Percentiles rank a stretch among this genome's conserved stretches.
phyloP scores from a whole-genome alignment of 2,113 vertebrate species.

The Furnarius figulus region DNA sequence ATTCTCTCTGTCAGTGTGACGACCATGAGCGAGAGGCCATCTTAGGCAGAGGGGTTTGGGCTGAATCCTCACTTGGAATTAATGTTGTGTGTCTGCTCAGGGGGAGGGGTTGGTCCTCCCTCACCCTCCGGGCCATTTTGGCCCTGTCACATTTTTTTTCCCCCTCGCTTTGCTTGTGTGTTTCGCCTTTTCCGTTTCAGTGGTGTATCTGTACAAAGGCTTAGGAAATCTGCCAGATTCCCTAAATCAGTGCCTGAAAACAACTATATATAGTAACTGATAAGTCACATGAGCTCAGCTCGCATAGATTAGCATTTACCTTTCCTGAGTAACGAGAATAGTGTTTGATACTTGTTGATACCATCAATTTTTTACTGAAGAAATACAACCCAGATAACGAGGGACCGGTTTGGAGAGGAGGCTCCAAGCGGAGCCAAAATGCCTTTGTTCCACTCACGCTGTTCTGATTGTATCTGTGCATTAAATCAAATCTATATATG shows the following conservation, averaged over 20 bases:
- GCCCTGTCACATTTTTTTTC: neutral
- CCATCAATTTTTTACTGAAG: neutral
- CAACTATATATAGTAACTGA: conserved; percentile 65
- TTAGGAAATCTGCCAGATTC: conserved; percentile 59
- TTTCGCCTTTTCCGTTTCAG: neutral
- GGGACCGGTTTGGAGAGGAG: neutral
- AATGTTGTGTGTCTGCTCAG: neutral
- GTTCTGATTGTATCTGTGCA: conserved; percentile 2
- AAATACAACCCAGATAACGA: neutral
- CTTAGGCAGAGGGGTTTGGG: conserved; percentile 25
- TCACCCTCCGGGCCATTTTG: neutral
- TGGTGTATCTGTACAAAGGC: conserved; percentile 33
- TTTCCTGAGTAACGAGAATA: neutral
- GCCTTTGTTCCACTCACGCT: neutral
- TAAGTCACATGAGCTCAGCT: conserved; percentile 47
- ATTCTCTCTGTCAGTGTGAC: neutral
- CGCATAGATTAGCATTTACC: conserved; percentile 47
- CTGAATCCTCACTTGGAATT: neutral
- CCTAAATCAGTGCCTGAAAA: conserved; percentile 60
- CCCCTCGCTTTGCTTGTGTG: neutral
- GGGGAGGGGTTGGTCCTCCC: neutral
- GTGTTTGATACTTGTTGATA: conserved; percentile 58
- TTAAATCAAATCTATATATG: neutral
- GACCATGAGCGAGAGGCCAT: neutral
- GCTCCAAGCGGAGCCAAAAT: neutral